These are phyloP conservation scores for Heteractis magnifica DNA, from an alignment of 92 coral and sea anemone species.

Conservation along the genomic window DNA sequence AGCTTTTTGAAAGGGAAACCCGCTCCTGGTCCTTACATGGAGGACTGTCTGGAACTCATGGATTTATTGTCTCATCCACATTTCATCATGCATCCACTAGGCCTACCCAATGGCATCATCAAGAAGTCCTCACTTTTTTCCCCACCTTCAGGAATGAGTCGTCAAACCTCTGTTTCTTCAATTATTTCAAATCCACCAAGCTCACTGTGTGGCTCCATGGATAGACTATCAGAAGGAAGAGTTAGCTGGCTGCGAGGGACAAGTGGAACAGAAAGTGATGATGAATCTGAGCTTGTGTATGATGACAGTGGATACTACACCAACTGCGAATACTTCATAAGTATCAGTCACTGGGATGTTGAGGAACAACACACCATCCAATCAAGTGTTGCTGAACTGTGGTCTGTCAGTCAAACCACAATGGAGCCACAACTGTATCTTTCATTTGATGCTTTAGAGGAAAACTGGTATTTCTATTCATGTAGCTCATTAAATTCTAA, in stretches of 20 bases:
- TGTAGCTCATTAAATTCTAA: constrained; percentile 1
- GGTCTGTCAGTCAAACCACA: constrained; percentile 56
- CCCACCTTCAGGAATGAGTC: constrained; percentile 47
- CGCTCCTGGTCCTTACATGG: constrained; percentile 55
- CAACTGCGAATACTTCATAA: constrained; percentile 90
- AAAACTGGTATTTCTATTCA: constrained; percentile 67
- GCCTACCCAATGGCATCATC: constrained; percentile 42
- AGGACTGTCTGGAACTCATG: constrained; percentile 80
- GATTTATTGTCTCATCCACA: constrained; percentile 83
- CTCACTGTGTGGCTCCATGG: constrained; percentile 40
- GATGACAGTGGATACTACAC: constrained; percentile 85
- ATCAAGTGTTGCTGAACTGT: constrained; percentile 77
- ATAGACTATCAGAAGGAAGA: constrained; percentile 31
- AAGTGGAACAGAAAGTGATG: constrained; percentile 82
- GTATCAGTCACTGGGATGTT: constrained; percentile 87
- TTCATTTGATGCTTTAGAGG: constrained; percentile 69
- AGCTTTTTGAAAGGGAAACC: constrained; percentile 86
- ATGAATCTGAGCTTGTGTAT: constrained; percentile 78
- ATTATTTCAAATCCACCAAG: constrained; percentile 47
- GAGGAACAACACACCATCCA: constrained; percentile 93
- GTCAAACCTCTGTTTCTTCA: constrained; percentile 66
- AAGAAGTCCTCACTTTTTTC: constrained; percentile 31
- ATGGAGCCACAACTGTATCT: constrained; percentile 58
- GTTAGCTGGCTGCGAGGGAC: constrained; percentile 29
- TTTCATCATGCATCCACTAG: constrained; percentile 91